These are phyloP conservation scores for Nibea coibor DNA, from an alignment of 2,113 vertebrate species.

Conservation along the genomic window DNA sequence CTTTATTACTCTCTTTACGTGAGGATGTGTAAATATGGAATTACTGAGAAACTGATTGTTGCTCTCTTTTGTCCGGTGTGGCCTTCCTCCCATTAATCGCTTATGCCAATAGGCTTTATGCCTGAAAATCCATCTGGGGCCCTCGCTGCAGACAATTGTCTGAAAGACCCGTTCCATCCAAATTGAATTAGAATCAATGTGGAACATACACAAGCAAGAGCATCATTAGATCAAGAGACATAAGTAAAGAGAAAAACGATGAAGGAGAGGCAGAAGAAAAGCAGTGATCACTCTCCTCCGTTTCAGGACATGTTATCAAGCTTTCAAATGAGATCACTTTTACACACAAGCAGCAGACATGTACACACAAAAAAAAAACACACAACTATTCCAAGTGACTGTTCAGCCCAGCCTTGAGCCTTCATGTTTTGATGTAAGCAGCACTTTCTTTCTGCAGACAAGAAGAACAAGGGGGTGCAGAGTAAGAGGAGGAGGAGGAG, in stretches of 20 bases:
- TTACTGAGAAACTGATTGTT: conserved; percentile 80
- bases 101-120: conserved; percentile 54
- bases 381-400: conserved; percentile 44
- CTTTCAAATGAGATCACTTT: conserved; percentile 47
- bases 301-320: conserved; percentile 53
- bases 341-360: conserved; percentile 17
- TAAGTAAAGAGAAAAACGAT: conserved; percentile 67
- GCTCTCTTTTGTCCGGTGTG: conserved; percentile 67
- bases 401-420: conserved; percentile 30
- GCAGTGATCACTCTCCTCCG: conserved; percentile 50
- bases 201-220: conserved; percentile 79
- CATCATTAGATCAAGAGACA: conserved; percentile 74
- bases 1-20: conserved; percentile 57
- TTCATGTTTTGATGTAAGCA: conserved; percentile 49
- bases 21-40: conserved; percentile 81
- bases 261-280: conserved; percentile 54
- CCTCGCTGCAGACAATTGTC: conserved; percentile 82
- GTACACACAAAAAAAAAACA: conserved; percentile 12
- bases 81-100: conserved; percentile 82
- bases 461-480: conserved; percentile 22
- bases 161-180: conserved; percentile 83
- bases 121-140: conserved; percentile 83
- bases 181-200: conserved; percentile 86
- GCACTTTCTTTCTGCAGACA: conserved; percentile 47
- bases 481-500: conserved; percentile 32